phyloP scores from a whole-genome alignment of 1,140 invertebrate species.

The Drosophila rufa region DNA sequence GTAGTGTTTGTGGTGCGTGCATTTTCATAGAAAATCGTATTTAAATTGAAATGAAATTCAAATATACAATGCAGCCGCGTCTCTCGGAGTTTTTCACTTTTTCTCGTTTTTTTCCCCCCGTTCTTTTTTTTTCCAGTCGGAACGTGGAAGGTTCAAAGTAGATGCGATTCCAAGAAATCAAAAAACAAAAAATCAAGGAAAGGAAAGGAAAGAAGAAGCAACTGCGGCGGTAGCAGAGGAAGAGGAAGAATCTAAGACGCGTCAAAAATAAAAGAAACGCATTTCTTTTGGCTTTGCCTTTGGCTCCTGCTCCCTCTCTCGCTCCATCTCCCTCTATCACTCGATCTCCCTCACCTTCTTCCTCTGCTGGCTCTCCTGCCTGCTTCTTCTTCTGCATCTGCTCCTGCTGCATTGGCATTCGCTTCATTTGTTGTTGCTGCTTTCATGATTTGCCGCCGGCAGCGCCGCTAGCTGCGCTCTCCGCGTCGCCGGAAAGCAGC shows the following conservation, averaged over 20 bases:
- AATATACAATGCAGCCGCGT: constrained; percentile 75
- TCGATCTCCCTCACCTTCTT: constrained; percentile 9
- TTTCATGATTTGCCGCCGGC: constrained; percentile 80
- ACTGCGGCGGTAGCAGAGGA: constrained; percentile 6
- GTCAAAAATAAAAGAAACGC: constrained; percentile 80
- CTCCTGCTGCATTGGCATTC: constrained; percentile 54
- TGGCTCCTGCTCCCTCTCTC: constrained; percentile 32
- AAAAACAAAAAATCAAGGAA: constrained; percentile 53
- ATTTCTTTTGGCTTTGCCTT: constrained; percentile 65
- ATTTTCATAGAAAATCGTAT: constrained; percentile 84
- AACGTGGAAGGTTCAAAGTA: constrained; percentile 78
- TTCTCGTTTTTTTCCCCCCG: not conserved
- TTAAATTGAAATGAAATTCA: constrained; percentile 83
- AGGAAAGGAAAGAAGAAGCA: constrained; percentile 22
- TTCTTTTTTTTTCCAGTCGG: constrained; percentile 30
- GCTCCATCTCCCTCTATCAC: constrained; percentile 11
- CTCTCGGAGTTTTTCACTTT: constrained; percentile 34
- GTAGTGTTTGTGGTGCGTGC: constrained; percentile 73
- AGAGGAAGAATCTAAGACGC: constrained; percentile 74
- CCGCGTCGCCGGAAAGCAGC: constrained; percentile 67
- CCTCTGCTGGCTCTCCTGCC: constrained; percentile 3
- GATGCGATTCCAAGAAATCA: constrained; percentile 80
- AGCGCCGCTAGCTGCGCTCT: constrained; percentile 49
- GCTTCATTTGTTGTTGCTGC: constrained; percentile 56
- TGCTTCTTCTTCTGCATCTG: constrained; percentile 25